Percentiles rank a stretch among this genome's conserved stretches.
Evolutionary conservation across 2,113 vertebrate genomes (phyloP).

Genomic region (Danionella cerebrum): DNA sequence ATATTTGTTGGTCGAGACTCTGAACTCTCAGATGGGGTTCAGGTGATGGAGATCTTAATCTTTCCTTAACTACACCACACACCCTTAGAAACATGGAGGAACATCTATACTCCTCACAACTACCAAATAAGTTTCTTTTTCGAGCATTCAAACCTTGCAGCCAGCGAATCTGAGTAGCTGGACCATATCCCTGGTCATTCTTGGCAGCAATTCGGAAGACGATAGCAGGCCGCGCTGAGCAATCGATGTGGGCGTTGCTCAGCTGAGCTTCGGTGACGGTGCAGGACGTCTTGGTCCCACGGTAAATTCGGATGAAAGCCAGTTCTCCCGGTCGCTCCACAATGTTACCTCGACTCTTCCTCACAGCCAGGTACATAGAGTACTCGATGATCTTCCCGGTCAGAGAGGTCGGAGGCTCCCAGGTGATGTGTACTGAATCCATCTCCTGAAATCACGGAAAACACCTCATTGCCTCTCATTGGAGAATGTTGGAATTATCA

Average conservation of each 20-base stretch:
- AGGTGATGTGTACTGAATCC: slow-evolving; percentile 90
- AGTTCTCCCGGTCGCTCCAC: slow-evolving; percentile 73
- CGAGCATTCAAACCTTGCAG: slow-evolving; percentile 82
- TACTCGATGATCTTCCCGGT: slow-evolving; percentile 94
- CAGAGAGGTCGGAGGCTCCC: slow-evolving; percentile 88
- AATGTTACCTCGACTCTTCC: slow-evolving; percentile 65
- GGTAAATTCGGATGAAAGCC: slow-evolving; percentile 92
- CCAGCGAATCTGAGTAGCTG: slow-evolving; percentile 95
- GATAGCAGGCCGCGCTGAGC: slow-evolving; percentile 82
- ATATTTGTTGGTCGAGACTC: too few relatives aligned
- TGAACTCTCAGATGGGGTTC: too few relatives aligned
- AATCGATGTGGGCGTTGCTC: slow-evolving; percentile 87
- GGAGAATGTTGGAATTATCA: not conserved
- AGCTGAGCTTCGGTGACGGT: slow-evolving; percentile 77
- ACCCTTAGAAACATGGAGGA: too few relatives aligned
- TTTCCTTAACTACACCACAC: too few relatives aligned
- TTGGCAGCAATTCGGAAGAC: slow-evolving; percentile 96
- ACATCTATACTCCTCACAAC: too few relatives aligned
- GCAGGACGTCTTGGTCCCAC: slow-evolving; percentile 87
- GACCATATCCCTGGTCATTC: slow-evolving; percentile 94
- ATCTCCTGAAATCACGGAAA: slow-evolving; percentile 59
- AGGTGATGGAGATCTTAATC: too few relatives aligned
- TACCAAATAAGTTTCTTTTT: too few relatives aligned
- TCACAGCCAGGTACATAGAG: slow-evolving; percentile 92
- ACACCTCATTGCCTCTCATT: not conserved